Base-by-base conservation (phyloP, 2,797 vertebrate species). In the Harpagifer antarcticus region DNA sequence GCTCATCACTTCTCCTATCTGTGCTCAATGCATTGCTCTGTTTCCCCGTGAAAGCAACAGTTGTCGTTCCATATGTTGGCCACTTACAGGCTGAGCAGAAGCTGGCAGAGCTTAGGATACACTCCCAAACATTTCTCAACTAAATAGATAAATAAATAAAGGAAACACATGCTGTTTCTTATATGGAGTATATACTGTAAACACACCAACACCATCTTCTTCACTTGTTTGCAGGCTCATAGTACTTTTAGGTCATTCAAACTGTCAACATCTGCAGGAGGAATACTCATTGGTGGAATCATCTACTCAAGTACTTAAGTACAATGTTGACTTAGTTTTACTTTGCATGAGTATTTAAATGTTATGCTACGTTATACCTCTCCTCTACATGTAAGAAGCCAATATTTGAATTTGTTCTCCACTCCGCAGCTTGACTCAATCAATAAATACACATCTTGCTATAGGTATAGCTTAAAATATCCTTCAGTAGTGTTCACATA, bases 11-110 rank as follows among this genome's bases (percentile, higher is more conserved):
- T 81, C 75, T 86, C 49, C 55, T 88, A 58, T 86, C 81, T 84
- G 79, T 66, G 64, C 78, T 87, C 83, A 89, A 91, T 91, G 79
- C 86, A 91, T 92, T 79, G 17, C 3, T 79, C 79, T 27, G 81
- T 80, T 87, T 91, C 84, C 76, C 81, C 81, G 72, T 69, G 85
- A 88, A 91, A 65, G 78, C 84, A 91, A 85, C 91, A 92, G 92
- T 92, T 93, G 87, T 84, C 78, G 54, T 67, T 72, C 88, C 88
- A 89, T 90, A 90, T 90, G 90, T 68, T 84, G 48, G 67, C 79
- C 74, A 86, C 85, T 91, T 87, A 85, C 85, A 81, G 59, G 71
- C 81, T 75, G 80, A 83, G 50, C 48, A 45, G 56, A 65, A 58
- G 61, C 79, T 86, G 79, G 83, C 84, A 70, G n/a, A 68, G 82